Evolutionary conservation across 2,888 invertebrate genomes (phyloP).

Genomic region (Cantharis nigra): DNA sequence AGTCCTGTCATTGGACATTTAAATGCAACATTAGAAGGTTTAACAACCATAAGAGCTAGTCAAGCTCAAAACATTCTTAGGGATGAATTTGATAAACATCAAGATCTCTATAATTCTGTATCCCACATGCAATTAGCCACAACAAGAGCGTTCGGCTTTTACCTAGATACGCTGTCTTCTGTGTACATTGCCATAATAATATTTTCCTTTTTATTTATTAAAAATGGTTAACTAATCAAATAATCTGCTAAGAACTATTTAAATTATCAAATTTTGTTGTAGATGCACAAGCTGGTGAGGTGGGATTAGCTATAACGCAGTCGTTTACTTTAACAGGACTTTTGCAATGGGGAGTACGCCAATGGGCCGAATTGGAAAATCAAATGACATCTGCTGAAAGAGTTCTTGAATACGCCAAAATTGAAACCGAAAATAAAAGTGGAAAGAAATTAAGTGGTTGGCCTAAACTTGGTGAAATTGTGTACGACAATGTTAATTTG

Average conservation of each 20-base stretch:
- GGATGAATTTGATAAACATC: constrained; percentile 50
- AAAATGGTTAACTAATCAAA: constrained; percentile 3
- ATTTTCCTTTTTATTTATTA: constrained; percentile 14
- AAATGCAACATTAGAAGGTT: constrained; percentile 51
- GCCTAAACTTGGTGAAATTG: constrained; percentile 71
- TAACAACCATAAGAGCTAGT: constrained; percentile 50
- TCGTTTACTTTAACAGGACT: constrained; percentile 76
- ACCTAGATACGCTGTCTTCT: constrained; percentile 5
- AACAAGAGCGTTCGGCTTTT: constrained; percentile 35
- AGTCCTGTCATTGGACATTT: constrained; percentile 52
- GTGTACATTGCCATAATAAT: constrained; percentile 16
- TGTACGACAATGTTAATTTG: constrained; percentile 70
- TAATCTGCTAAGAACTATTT: not conserved
- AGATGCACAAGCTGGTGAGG: constrained; percentile 70
- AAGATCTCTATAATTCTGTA: constrained; percentile 49
- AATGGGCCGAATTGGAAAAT: constrained; percentile 82
- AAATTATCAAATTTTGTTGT: constrained; percentile 20
- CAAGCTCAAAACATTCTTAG: constrained; percentile 44
- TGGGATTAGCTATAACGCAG: constrained; percentile 82
- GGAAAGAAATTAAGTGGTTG: constrained; percentile 66
- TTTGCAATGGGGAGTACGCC: constrained; percentile 71
- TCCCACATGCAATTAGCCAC: constrained; percentile 46
- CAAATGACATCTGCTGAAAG: constrained; percentile 91
- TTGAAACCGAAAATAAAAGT: constrained; percentile 52
- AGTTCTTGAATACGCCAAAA: constrained; percentile 57